Evolutionary conservation across 2,888 invertebrate genomes (phyloP).

Genomic region (Orgyia antiqua): DNA sequence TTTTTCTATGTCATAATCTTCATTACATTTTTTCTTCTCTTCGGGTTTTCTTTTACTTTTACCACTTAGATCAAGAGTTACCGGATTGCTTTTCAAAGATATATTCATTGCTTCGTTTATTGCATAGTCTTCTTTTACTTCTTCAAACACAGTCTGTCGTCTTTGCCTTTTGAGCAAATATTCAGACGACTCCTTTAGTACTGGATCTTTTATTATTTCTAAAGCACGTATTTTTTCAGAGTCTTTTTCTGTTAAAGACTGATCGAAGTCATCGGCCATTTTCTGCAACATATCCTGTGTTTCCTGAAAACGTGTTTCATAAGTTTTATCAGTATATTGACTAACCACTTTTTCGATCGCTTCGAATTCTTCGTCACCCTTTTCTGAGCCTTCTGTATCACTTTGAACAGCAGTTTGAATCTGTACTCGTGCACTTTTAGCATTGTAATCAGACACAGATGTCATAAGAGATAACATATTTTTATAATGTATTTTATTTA

Average conservation of each 20-base stretch:
- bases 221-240: conserved; percentile 7
- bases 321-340: conserved; percentile 60
- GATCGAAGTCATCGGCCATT: conserved; percentile 56
- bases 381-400: conserved; percentile 23
- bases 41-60: conserved; percentile 22
- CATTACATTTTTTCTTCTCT: conserved; percentile 19
- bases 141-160: conserved; percentile 41
- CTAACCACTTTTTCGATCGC: conserved; percentile 60
- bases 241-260: conserved; percentile 22
- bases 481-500: conserved; percentile 52
- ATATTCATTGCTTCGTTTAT: conserved; percentile 61
- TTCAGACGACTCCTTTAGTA: conserved; percentile 52
- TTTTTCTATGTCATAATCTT: conserved; percentile 27
- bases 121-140: conserved; percentile 51
- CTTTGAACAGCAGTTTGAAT: conserved; percentile 12
- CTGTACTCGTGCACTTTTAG: conserved; percentile 19
- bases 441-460: conserved; percentile 39
- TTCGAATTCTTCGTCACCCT: conserved; percentile 48
- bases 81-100: conserved; percentile 46
- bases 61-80: conserved; percentile 36
- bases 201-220: conserved; percentile 32
- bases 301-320: conserved; percentile 62
- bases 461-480: conserved; percentile 55
- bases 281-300: conserved; percentile 60
- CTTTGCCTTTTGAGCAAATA: conserved; percentile 41